phyloP scores from a whole-genome alignment of 2,888 invertebrate genomes.

The Lycophotia porphyrea region DNA sequence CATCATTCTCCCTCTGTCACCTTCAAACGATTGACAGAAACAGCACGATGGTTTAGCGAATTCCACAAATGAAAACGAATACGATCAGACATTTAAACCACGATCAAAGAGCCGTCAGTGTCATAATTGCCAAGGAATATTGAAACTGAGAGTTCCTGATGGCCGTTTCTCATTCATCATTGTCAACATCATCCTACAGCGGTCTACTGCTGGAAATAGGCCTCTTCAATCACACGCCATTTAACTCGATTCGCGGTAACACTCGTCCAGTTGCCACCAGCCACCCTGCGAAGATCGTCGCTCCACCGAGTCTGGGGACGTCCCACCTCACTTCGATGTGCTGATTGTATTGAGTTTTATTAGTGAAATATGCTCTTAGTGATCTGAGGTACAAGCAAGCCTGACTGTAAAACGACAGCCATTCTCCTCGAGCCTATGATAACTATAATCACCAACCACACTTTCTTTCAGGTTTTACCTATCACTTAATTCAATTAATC shows the following conservation, averaged over 20 bases:
- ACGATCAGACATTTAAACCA: not conserved
- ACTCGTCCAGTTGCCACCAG: not conserved
- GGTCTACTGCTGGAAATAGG: not conserved
- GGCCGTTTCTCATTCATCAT: not conserved
- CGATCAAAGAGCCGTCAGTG: not conserved
- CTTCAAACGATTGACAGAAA: not conserved
- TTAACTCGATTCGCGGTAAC: not conserved
- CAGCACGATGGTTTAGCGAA: not conserved
- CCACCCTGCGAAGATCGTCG: not conserved
- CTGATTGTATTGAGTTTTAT: not conserved
- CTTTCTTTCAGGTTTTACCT: not conserved
- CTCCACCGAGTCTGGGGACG: not conserved
- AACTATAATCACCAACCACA: not conserved
- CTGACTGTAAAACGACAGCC: not conserved
- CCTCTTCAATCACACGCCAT: not conserved
- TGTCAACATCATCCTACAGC: not conserved
- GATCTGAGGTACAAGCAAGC: not conserved
- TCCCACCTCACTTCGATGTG: not conserved
- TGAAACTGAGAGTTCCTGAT: not conserved
- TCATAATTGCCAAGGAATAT: not conserved
- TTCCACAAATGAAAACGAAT: not conserved
- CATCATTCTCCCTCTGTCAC: not conserved
- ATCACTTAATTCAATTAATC: conserved; percentile 23
- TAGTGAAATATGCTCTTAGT: not conserved
- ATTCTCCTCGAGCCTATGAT: not conserved